Base-by-base conservation (phyloP, 2,797 vertebrate species). In the Bufotes viridis region DNA sequence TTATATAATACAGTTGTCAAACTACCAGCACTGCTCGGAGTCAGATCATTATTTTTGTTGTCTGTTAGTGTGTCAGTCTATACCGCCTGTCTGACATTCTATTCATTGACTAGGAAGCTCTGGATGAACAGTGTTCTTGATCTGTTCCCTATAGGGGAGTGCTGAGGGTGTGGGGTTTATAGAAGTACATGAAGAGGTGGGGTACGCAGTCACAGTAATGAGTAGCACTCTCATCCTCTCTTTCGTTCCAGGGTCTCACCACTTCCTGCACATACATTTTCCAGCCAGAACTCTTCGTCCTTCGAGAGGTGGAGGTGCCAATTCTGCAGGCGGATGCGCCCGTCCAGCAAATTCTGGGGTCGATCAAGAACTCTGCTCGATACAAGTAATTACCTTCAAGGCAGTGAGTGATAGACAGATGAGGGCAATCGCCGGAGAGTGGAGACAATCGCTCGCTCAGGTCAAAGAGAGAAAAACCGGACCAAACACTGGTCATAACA, bases 201-300 rank as follows among this genome's bases (percentile, higher is more conserved):
- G 29, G 29, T 34, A 34, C 42, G 6, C 42, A 42, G 6, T 4
- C 42, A 42, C 42, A 42, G 42, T 42, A 6, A 42, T 42, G 42
- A 10, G 53, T 55, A 55, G 0, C 10, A 61, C 20, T 61, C n/a
- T 11, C 12, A 15, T 6, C 20, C 85, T 91, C 78, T 11, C 79
- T 85, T 63, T 90, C 82, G 81, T 82, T 63, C 24, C 90, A 99
- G 98, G 98, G 96, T 7, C 96, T 99, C 91, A 95, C 96, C 0
- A 95, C 95, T 58, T 91, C 94, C 0, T 99, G 98, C 92, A 94
- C 95, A 53, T 99, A 97, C 92, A 89, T 96, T 90, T 97, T 99
- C 94, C 97, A 99, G 93, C 96, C 97, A 18, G 97, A 98, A 91
- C 94, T 99, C 89, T 96, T 97, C 91, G 93, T 97, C 17, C 95